Evolutionary conservation across 2,888 invertebrate species (phyloP), one percentile per base, ranked within the genome.

Genomic region (Cerceris rybyensis): DNA sequence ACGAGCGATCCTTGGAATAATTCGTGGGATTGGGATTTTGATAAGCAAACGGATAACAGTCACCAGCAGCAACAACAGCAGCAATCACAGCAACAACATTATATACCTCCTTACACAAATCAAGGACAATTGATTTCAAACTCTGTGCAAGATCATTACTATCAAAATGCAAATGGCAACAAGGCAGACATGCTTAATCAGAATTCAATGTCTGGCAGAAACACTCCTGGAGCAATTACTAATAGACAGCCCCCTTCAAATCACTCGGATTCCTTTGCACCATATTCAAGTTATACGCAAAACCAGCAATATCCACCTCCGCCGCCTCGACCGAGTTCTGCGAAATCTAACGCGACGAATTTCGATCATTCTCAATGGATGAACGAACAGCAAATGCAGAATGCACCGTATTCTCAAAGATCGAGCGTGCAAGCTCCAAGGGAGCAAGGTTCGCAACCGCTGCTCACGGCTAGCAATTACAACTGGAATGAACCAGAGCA

Each of bases 1-100:
- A 7, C 70, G 0, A 75, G 16, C 6, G 78, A 83, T 81, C 76
- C 91, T 11, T 91, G 92, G 91, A 91, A 91, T 76, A 91, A 92
- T 83, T 89, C 91, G 0, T 92, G 92, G 92, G 90, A 92, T 67
- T 92, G 92, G 92, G 91, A 90, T 70, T 80, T 91, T 59, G 92
- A 91, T 68, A 90, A 90, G 70, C 90, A 91, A 61, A 61, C 89
- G 0, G 91, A 92, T 55, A 60, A 78, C 42, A 87, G 88, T 14
- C 81, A 81, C 55, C 81, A 76, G 43, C 82, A 82, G 43, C 84
- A 80, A 28, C 69, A 28, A 41, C 49, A 70, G 57, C 86, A 85
- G 60, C 84, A 74, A 17, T 74, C 69, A 50, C 57, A 69, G 17
- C 78, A 77, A 61, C 82, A 82, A 50, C 88, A 86, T 64, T 88